Conservation (phyloP, 1,140 invertebrate species). For the Latrodectus geometricus region DNA sequence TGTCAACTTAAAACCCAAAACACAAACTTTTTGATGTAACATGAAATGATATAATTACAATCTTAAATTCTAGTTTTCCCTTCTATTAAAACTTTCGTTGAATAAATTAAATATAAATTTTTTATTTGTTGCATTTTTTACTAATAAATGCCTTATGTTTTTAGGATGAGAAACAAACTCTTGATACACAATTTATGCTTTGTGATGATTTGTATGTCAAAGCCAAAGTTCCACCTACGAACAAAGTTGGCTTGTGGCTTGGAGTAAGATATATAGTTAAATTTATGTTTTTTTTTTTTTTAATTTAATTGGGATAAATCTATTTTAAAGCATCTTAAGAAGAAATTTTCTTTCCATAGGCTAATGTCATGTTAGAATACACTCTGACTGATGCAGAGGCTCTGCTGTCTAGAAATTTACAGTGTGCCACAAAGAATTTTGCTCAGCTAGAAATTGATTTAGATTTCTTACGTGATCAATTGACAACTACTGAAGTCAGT, state of each 20-base stretch:
- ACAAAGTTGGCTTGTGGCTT: slow-evolving; percentile 97
- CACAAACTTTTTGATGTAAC: no score
- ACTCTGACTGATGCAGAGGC: slow-evolving; percentile 90
- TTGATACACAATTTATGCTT: slow-evolving; percentile 91
- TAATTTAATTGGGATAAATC: neutral
- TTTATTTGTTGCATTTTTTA: neutral
- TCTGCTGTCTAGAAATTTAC: slow-evolving; percentile 88
- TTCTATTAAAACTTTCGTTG: no score
- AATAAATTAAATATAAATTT: neutral
- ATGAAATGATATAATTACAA: no score
- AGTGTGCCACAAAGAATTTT: slow-evolving; percentile 86
- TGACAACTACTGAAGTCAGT: slow-evolving; percentile 98
- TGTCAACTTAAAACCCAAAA: no score
- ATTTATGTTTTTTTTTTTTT: slow-evolving; percentile 13
- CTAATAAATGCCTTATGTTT: neutral
- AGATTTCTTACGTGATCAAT: slow-evolving; percentile 93
- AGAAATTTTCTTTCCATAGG: slow-evolving; percentile 70
- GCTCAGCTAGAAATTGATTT: slow-evolving; percentile 90
- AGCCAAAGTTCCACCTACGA: slow-evolving; percentile 85
- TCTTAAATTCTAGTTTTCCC: no score
- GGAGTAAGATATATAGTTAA: slow-evolving; percentile 74
- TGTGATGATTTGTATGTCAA: slow-evolving; percentile 96
- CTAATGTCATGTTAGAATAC: slow-evolving; percentile 99
- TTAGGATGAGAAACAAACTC: slow-evolving; percentile 71
- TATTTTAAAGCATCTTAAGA: neutral